These are phyloP conservation scores for Condylura cristata DNA, from an alignment of 2,113 vertebrate genomes.

Conservation along the genomic window DNA sequence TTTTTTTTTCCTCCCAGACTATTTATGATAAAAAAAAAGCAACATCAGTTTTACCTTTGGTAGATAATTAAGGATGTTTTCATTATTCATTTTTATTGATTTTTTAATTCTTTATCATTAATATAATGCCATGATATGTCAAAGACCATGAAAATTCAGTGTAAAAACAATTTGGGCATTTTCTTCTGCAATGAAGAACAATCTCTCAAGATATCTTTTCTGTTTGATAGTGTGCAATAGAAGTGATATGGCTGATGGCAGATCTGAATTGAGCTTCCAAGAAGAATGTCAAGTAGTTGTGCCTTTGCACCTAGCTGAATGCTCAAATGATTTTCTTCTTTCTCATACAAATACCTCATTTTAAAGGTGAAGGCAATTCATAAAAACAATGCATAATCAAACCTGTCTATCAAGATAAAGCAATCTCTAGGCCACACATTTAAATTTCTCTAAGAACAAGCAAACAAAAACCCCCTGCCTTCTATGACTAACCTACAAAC, in stretches of 20 bases:
- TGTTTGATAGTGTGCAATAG: background rate
- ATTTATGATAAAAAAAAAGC: background rate
- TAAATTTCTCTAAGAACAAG: conserved; percentile 37
- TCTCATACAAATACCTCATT: background rate
- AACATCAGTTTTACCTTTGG: conserved; percentile 4
- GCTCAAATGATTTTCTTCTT: background rate
- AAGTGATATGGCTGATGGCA: background rate
- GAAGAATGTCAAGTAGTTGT: background rate
- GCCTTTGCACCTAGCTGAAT: background rate
- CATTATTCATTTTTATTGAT: background rate
- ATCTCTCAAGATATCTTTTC: conserved; percentile 29
- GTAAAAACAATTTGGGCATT: conserved; percentile 1
- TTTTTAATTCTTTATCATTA: conserved; percentile 5
- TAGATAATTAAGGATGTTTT: background rate
- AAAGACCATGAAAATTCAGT: background rate
- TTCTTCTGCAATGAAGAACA: conserved; percentile 14
- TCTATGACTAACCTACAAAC: background rate
- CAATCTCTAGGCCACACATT: background rate
- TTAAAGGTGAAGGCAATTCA: conserved; percentile 28
- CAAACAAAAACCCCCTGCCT: background rate
- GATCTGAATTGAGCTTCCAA: background rate
- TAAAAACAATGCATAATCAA: conserved; percentile 10
- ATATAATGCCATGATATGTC: background rate
- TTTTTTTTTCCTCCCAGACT: background rate
- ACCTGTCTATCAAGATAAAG: background rate